Evolutionary conservation across 2,888 invertebrate species (phyloP).

Genomic region (Eretmocerus hayati): DNA sequence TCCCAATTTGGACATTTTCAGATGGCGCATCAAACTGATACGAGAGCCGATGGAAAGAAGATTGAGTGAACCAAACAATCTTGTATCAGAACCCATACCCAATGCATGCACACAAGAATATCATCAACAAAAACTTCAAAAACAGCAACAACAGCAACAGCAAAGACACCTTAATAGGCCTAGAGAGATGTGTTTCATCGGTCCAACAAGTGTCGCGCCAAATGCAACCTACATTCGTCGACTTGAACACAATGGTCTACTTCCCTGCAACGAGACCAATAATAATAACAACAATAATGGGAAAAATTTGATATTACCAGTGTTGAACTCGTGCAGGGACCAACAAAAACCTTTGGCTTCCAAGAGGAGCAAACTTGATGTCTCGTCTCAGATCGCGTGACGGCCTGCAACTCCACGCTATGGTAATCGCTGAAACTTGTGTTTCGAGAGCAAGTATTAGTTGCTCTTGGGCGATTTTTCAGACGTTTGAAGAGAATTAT

Average conservation of each 20-base stretch:
- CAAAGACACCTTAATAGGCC: slow-evolving; percentile 15
- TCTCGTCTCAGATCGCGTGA: slow-evolving; percentile 12
- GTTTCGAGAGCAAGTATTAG: too few species aligned
- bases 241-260: slow-evolving; percentile 30
- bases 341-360: not conserved
- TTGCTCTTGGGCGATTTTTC: too few species aligned
- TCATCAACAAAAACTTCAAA: slow-evolving; percentile 12
- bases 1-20: slow-evolving; percentile 16
- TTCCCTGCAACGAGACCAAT: not conserved
- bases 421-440: too few species aligned
- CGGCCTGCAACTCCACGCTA: not conserved
- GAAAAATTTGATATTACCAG: slow-evolving; percentile 1
- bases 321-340: slow-evolving; percentile 3
- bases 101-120: not conserved
- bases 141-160: slow-evolving; percentile 10
- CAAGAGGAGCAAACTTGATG: slow-evolving; percentile 12
- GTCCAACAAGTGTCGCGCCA: slow-evolving; percentile 32
- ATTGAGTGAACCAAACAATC: slow-evolving; percentile 6
- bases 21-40: slow-evolving; percentile 38
- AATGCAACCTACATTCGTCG: slow-evolving; percentile 35
- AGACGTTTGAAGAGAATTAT: too few species aligned
- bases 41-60: slow-evolving; percentile 25
- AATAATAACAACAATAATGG: too few species aligned
- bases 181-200: slow-evolving; percentile 31
- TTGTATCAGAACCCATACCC: not conserved